phyloP scores from a whole-genome alignment of 2,888 invertebrate genomes.

The Drosophila subsilvestris region DNA sequence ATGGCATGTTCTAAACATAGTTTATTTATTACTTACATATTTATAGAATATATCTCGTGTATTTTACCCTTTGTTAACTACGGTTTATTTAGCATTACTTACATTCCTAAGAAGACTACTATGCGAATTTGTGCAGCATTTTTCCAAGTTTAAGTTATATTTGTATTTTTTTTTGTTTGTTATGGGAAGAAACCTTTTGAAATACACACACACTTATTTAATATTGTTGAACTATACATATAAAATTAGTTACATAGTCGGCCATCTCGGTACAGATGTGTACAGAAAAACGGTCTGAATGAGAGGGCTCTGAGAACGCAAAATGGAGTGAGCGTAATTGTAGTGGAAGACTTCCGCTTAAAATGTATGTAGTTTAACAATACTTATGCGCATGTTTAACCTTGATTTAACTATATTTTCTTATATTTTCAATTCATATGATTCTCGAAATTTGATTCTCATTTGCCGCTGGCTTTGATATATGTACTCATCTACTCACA shows the following conservation, averaged over 20 bases:
- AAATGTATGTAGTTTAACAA: constrained; percentile 66
- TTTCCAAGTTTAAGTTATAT: constrained; percentile 23
- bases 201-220: constrained; percentile 68
- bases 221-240: constrained; percentile 49
- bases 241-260: constrained; percentile 44
- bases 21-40: constrained; percentile 16
- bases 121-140: constrained; percentile 55
- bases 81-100: constrained; percentile 30
- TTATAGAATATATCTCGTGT: constrained; percentile 35
- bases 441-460: constrained; percentile 34
- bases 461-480: constrained; percentile 34
- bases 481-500: constrained; percentile 29
- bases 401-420: constrained; percentile 45
- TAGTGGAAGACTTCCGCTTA: constrained; percentile 84
- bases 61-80: constrained; percentile 52
- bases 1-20: constrained; percentile 38
- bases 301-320: constrained; percentile 31
- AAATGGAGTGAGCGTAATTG: constrained; percentile 74
- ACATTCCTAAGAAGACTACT: constrained; percentile 34
- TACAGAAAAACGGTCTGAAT: constrained; percentile 19
- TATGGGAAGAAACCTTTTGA: constrained; percentile 67
- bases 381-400: constrained; percentile 49
- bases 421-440: constrained; percentile 17
- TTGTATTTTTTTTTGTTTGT: constrained; percentile 27
- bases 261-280: constrained; percentile 9